Conservation (phyloP, 2,888 invertebrate genomes). For the Cylindroiulus punctatus region DNA sequence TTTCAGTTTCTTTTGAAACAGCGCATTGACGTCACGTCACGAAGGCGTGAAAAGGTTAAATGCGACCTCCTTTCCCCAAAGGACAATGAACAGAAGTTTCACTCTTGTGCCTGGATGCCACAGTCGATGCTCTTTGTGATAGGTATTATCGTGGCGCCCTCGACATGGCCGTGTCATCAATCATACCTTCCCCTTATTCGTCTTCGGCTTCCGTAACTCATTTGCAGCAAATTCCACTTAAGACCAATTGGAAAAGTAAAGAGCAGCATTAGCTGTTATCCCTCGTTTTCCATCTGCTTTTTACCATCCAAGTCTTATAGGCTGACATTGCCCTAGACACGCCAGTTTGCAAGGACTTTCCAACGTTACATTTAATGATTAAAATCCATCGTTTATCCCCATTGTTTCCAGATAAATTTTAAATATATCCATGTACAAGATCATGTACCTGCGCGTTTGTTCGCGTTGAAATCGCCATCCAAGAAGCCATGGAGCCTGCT, state of each 20-base stretch:
- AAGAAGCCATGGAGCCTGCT: no score
- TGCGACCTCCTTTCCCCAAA: neutral
- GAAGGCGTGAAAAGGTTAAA: neutral
- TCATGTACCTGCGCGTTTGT: no score
- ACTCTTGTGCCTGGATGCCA: neutral
- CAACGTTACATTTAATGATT: no score
- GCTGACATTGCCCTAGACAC: neutral
- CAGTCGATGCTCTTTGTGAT: neutral
- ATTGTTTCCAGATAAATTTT: no score
- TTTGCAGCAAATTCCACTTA: constrained; percentile 1
- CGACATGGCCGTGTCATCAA: neutral
- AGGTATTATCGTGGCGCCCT: neutral
- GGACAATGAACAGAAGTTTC: neutral
- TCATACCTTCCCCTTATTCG: neutral
- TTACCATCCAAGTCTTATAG: neutral
- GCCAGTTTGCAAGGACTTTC: no score
- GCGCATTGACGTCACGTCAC: neutral
- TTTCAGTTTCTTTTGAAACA: neutral
- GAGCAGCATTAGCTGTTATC: neutral
- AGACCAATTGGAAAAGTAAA: neutral
- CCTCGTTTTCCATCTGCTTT: neutral
- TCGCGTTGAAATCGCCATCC: no score
- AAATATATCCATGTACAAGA: no score
- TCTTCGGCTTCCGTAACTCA: neutral
- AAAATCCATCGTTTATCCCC: no score